Evolutionary conservation across 37 sponge, comb jelly and placozoan genomes (phyloP).

Genomic region (Beroe forskalii): DNA sequence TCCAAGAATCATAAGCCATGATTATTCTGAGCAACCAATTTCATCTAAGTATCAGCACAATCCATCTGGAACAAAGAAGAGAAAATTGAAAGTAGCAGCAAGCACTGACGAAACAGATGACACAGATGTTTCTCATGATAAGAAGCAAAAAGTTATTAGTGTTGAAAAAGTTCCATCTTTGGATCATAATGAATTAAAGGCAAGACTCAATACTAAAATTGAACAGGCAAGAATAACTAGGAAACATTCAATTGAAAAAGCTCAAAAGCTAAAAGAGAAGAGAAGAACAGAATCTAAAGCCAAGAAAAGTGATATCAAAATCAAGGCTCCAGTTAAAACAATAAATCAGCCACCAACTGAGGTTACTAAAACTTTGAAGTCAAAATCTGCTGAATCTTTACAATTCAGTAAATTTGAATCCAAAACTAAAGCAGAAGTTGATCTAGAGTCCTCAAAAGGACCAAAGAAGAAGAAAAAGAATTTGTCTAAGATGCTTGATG

Average conservation of each 20-base stretch:
- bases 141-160: conserved; percentile 40
- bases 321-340: not conserved
- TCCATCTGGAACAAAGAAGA: conserved; percentile 38
- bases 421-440: conserved; percentile 28
- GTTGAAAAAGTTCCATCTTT: conserved; percentile 41
- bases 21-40: not conserved
- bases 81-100: conserved; percentile 16
- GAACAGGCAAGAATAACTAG: not conserved
- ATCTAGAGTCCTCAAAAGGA: not conserved
- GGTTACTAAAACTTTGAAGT: not conserved
- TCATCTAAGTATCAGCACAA: conserved; percentile 44
- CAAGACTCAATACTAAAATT: conserved; percentile 23
- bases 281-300: not conserved
- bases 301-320: not conserved
- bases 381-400: not conserved
- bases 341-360: not conserved
- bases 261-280: not conserved
- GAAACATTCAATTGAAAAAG: conserved; percentile 25
- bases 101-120: not conserved
- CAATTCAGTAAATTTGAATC: conserved; percentile 61
- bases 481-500: conserved; percentile 33
- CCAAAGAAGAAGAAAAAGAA: conserved; percentile 39
- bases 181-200: not conserved
- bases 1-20: not conserved
- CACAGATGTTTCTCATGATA: not conserved